Evolutionary conservation across 2,113 vertebrate species (phyloP).

Genomic region (Chloropsis hardwickii): DNA sequence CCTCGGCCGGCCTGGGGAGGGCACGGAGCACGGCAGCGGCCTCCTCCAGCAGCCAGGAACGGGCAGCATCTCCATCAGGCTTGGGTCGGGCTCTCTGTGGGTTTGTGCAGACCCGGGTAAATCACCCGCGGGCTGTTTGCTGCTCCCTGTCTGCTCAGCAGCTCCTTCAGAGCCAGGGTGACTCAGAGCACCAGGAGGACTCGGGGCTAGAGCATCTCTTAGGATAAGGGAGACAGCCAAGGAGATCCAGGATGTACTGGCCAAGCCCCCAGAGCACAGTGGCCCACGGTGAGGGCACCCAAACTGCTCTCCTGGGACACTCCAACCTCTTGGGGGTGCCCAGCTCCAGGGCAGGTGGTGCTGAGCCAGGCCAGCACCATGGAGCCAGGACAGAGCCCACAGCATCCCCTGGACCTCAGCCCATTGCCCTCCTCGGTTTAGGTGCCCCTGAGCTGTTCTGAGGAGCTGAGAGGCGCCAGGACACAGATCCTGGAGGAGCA

Average conservation of each 20-base stretch:
- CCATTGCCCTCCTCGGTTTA: not conserved
- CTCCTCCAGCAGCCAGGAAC: not conserved
- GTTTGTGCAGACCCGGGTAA: not conserved
- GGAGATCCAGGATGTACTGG: not conserved
- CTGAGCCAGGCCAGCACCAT: accelerated
- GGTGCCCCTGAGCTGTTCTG: accelerated
- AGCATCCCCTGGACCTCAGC: not conserved
- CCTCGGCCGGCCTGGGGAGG: not conserved
- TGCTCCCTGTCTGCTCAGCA: not conserved
- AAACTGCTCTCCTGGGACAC: not conserved
- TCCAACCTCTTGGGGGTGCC: not conserved
- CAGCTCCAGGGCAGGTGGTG: not conserved
- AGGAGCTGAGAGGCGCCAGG: not conserved
- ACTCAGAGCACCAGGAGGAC: not conserved
- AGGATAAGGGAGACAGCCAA: not conserved
- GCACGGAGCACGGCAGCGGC: not conserved
- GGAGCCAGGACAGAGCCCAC: not conserved
- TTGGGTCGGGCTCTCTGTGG: accelerated
- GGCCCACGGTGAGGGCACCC: accelerated
- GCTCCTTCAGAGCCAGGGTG: not conserved
- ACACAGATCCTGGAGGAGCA: not conserved
- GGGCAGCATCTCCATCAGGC: not conserved
- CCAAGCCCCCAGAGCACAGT: not conserved
- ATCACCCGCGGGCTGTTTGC: accelerated
- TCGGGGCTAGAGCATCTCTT: not conserved